These are phyloP conservation scores for Eledone cirrhosa DNA, from an alignment of 2,888 invertebrate genomes.

Conservation along the genomic window DNA sequence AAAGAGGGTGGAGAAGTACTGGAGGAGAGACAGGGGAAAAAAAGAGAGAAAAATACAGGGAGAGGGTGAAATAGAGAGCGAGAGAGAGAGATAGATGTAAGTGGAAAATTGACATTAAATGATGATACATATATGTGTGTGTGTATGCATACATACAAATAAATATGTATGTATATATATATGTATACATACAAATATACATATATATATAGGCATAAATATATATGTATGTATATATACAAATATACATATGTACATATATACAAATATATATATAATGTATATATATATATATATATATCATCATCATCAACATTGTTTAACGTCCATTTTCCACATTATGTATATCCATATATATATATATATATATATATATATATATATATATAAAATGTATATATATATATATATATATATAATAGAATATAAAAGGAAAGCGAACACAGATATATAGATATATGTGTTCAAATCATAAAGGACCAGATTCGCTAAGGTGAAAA, in stretches of 20 bases:
- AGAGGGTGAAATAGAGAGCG: too few species aligned
- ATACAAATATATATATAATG: neutral
- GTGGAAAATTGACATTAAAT: too few species aligned
- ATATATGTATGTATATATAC: neutral
- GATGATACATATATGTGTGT: neutral
- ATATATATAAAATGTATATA: neutral
- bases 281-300: neutral
- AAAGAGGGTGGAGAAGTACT: too few species aligned
- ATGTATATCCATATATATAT: neutral
- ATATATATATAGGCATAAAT: neutral
- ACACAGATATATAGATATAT: neutral
- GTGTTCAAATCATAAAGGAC: too few species aligned
- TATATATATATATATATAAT: neutral
- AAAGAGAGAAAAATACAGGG: too few species aligned
- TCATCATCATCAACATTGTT: neutral
- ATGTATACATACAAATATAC: neutral
- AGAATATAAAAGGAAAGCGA: neutral
- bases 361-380: conserved; percentile 7
- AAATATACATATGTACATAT: neutral
- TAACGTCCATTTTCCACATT: too few species aligned
- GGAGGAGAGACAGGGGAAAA: too few species aligned
- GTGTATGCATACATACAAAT: neutral
- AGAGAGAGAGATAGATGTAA: too few species aligned
- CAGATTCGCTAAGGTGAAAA: too few species aligned
- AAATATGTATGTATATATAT: neutral